A percentile compares a stretch with the other conserved stretches of the same genome.
Evolutionary conservation across 2,113 vertebrate species (phyloP).

Genomic region (Paracanthobrama guichenoti): DNA sequence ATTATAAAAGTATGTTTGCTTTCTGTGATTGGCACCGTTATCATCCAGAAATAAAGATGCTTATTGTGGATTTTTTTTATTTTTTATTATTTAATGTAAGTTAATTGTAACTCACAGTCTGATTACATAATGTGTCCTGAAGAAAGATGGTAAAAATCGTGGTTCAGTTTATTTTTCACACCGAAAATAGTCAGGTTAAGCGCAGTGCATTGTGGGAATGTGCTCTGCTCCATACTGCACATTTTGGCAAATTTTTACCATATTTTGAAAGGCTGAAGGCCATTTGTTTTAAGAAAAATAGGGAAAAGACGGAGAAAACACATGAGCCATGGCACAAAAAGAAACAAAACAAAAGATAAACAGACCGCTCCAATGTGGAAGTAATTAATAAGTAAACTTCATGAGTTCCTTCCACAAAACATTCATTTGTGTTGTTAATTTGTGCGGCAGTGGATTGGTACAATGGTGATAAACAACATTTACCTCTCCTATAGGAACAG

Average conservation of each 20-base stretch:
- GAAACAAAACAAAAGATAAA: background rate
- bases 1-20: background rate
- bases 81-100: background rate
- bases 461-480: constrained; percentile 11
- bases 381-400: constrained; percentile 2
- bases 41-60: background rate
- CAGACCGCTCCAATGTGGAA: background rate
- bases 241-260: background rate
- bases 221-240: background rate
- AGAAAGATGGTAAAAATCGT: background rate
- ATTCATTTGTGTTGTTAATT: constrained; percentile 38
- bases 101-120: background rate
- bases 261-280: background rate
- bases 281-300: background rate
- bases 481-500: constrained; percentile 11
- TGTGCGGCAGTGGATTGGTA: background rate
- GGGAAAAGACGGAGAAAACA: background rate
- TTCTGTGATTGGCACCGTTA: background rate
- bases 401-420: constrained; percentile 24
- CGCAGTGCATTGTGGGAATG: background rate
- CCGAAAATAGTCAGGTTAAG: background rate
- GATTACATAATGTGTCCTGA: background rate
- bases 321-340: background rate
- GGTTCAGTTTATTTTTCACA: background rate
- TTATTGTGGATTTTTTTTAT: background rate